phyloP scores from a whole-genome alignment of 2,113 vertebrate species.

The Vulpes lagopus region DNA sequence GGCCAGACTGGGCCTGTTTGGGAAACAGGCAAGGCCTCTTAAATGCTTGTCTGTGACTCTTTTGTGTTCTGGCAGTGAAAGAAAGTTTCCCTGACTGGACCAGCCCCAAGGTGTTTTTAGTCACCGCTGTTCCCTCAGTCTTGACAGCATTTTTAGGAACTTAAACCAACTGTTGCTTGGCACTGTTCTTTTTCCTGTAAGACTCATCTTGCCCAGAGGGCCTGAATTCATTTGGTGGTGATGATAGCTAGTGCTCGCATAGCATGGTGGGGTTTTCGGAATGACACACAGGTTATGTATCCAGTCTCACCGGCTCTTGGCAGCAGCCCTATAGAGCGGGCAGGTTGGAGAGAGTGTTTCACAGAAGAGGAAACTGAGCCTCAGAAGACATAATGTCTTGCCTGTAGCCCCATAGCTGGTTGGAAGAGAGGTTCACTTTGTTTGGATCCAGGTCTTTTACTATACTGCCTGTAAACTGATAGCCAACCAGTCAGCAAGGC shows the following conservation, averaged over 20 bases:
- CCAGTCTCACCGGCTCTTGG: neutral
- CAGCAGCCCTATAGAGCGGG: neutral
- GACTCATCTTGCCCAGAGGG: neutral
- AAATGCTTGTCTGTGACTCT: neutral
- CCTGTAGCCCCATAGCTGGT: neutral
- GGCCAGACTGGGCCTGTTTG: neutral
- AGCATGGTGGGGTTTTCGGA: neutral
- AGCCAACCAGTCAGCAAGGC: neutral
- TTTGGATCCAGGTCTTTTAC: neutral
- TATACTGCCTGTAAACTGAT: neutral
- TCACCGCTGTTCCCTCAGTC: neutral
- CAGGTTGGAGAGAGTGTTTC: neutral
- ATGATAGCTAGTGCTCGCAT: neutral
- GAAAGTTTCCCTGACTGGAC: neutral
- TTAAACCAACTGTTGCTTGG: neutral
- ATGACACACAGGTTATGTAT: neutral
- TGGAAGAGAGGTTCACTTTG: neutral
- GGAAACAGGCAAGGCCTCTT: neutral
- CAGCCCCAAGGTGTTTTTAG: neutral
- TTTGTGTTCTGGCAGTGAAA: neutral
- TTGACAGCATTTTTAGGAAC: conserved; percentile 30
- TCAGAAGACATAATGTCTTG: neutral
- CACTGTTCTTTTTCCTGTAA: neutral
- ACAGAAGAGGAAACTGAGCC: neutral
- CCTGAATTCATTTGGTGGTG: neutral